Base-by-base conservation (phyloP, 2,113 vertebrate species). In the Austrofundulus limnaeus region DNA sequence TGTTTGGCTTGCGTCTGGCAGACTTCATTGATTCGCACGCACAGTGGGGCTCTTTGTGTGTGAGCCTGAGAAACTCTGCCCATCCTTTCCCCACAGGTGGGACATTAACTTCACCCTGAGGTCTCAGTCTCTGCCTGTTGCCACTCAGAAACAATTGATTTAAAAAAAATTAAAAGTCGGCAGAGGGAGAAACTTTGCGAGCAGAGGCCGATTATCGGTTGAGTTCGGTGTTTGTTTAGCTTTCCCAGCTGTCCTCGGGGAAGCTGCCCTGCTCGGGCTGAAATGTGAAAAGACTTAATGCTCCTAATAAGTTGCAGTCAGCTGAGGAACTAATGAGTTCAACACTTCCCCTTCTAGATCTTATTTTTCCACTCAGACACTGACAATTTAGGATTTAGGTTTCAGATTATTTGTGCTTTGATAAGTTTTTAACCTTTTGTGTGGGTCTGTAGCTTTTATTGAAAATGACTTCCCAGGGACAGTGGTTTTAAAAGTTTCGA, bases 31-130 rank as follows among this genome's bases (percentile, higher is more conserved):
- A 89, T 89, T 88, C 80, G 45, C 64, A 52, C 11, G 57, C 77
- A 90, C 87, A 90, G 72, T 87, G 28, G 76, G 70, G 79, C 77
- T 83, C 89, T 89, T 90, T 90, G 85, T 89, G 77, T 24, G 23
- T 17, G 48, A 10, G 78, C 54, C 74, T 88, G 87, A 68, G 89
- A 87, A 85, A 79, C 72, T 48, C 50, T 24, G 75, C 55, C 77
- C 58, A 57, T 85, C 81, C 77, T 84, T 70, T 77, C 70, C 62
- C 60, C 83, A 82, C 83, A 86, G 87, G 86, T 86, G 85, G 87
- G 78, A 78, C 70, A 74, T 78, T 72, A 78, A 81, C 83, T 48
- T 75, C 34, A 61, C 23, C 74, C 68, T 66, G 64, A 66, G 58
- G 53, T 58, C 68, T 72, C 42, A 0, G 13, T 42, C 23, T 65